A percentile compares a stretch with the other conserved stretches of the same genome.
Evolutionary conservation across 2,797 vertebrate genomes (phyloP).

Genomic region (Sebastes cheni): DNA sequence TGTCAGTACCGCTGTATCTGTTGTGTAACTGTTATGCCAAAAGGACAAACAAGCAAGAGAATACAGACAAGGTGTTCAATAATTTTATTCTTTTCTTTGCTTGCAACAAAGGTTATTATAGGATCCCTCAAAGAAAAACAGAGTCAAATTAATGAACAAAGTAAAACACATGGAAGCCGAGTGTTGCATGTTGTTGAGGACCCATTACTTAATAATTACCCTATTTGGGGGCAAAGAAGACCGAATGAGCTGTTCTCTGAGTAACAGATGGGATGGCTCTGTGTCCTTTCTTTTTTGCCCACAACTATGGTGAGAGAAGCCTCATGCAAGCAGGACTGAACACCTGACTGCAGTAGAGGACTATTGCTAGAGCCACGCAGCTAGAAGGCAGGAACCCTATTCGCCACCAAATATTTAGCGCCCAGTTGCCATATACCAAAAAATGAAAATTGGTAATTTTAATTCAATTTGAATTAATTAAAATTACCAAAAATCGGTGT

Average conservation of each 20-base stretch:
- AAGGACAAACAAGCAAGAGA: neutral
- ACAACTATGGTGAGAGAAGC: conserved; percentile 35
- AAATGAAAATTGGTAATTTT: neutral
- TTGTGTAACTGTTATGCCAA: neutral
- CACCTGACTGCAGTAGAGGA: conserved; percentile 56
- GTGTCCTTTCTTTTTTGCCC: conserved; percentile 11
- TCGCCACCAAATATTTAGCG: conserved; percentile 21
- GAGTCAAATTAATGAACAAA: conserved; percentile 56
- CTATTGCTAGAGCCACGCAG: conserved; percentile 44
- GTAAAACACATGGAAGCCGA: conserved; percentile 69
- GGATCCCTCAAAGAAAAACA: conserved; percentile 57
- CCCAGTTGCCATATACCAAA: conserved; percentile 20
- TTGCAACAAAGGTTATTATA: conserved; percentile 70
- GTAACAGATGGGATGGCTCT: conserved; percentile 34
- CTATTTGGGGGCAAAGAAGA: conserved; percentile 4
- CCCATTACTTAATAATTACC: conserved; percentile 32
- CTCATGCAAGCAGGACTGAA: conserved; percentile 50
- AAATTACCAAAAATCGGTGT: conserved; percentile 15
- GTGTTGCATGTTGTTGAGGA: conserved; percentile 61
- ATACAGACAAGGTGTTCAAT: conserved; percentile 46
- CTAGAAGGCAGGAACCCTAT: conserved; percentile 30
- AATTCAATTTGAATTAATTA: neutral
- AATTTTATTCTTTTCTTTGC: conserved; percentile 69
- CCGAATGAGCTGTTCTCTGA: conserved; percentile 22
- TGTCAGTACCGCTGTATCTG: neutral